Conservation (phyloP, 2,113 vertebrate species). For the Chaetops frenatus region DNA sequence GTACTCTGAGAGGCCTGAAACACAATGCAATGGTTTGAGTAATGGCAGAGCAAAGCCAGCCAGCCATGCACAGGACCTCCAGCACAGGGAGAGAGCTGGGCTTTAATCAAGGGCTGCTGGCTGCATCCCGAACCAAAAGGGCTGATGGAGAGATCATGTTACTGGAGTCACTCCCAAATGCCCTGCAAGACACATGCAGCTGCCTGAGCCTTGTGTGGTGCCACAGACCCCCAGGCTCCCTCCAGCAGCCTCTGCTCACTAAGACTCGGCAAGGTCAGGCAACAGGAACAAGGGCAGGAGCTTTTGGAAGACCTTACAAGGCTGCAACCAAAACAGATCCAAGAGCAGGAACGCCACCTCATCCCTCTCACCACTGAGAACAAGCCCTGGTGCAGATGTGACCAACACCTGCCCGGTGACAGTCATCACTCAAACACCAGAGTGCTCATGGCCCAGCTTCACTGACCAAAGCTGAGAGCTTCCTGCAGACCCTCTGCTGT, state of each 20-base stretch:
- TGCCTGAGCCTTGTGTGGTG: not conserved
- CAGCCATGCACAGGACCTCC: rapidly evolving
- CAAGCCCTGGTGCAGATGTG: not conserved
- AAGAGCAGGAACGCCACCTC: rapidly evolving
- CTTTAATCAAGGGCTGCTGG: not conserved
- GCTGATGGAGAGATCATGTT: not conserved
- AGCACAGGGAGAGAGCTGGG: rapidly evolving
- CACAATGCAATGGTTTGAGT: not conserved
- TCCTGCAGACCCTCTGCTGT: not conserved
- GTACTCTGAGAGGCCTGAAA: not conserved
- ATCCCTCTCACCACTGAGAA: not conserved
- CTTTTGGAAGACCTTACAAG: not conserved
- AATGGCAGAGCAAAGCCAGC: not conserved
- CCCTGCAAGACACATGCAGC: not conserved
- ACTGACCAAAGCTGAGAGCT: not conserved
- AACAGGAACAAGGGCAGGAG: not conserved
- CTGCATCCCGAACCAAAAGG: not conserved
- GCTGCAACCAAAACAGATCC: not conserved
- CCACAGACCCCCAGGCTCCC: not conserved
- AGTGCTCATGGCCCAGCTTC: not conserved
- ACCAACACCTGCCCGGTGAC: not conserved
- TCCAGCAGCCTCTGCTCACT: not conserved
- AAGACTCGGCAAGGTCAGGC: not conserved
- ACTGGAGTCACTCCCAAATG: not conserved
- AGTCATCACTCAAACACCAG: not conserved